Conservation (phyloP, 1,140 invertebrate genomes). For the Acyrthosiphon pisum region DNA sequence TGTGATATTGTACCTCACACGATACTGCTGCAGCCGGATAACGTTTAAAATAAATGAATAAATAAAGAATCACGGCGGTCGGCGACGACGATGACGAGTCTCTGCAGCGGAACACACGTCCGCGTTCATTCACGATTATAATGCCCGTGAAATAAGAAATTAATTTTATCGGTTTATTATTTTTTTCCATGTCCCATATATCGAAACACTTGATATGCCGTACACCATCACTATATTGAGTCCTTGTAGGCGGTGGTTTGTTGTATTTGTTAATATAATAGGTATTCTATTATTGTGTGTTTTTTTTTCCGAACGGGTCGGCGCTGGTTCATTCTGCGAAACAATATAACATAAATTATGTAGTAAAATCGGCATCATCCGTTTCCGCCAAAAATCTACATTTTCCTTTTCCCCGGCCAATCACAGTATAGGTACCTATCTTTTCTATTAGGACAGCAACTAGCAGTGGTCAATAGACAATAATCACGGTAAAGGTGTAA, state of each 20-base stretch:
- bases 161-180: slow-evolving; percentile 47
- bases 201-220: not conserved
- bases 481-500: too few relatives aligned
- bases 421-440: not conserved
- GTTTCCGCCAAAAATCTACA: not conserved
- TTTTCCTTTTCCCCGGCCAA: not conserved
- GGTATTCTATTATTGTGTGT: not conserved
- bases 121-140: not conserved
- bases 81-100: not conserved
- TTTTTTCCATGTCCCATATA: not conserved
- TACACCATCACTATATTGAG: not conserved
- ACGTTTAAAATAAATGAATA: not conserved
- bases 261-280: not conserved
- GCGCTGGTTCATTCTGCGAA: not conserved
- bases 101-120: not conserved
- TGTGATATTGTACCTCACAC: not conserved
- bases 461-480: too few relatives aligned
- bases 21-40: not conserved
- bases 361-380: not conserved
- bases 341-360: slow-evolving; percentile 44
- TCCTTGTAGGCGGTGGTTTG: not conserved
- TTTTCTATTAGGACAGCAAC: not conserved
- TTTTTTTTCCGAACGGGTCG: not conserved
- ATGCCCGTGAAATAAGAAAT: slow-evolving; percentile 19
- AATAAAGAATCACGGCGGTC: not conserved